Percentiles rank a stretch among this genome's conserved stretches.
Evolutionary conservation across 2,113 vertebrate species (phyloP).

Genomic region (Myotis lucifugus): DNA sequence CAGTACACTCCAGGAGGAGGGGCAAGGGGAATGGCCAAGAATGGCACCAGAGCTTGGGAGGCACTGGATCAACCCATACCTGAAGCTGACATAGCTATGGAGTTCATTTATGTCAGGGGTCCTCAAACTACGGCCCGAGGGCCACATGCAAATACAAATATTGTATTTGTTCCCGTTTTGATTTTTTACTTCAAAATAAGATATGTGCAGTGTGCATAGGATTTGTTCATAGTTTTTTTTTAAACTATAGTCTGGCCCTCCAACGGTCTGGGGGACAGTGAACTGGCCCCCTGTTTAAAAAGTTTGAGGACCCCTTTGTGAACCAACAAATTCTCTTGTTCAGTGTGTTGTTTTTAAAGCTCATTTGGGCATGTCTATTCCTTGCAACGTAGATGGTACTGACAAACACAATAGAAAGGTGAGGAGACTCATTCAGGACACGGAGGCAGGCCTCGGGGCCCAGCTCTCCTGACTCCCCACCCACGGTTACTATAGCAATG

Average conservation of each 20-base stretch:
- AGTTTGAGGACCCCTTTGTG: background rate
- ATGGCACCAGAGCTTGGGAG: background rate
- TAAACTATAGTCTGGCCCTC: too few relatives aligned
- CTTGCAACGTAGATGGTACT: background rate
- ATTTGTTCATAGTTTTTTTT: too few relatives aligned
- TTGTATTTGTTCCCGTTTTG: too few relatives aligned
- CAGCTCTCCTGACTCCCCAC: background rate
- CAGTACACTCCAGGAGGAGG: rapidly evolving
- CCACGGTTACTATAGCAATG: background rate
- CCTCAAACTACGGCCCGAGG: too few relatives aligned
- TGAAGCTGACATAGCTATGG: background rate
- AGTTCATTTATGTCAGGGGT: background rate
- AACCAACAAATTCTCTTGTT: background rate
- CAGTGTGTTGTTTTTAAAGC: background rate
- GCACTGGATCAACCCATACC: background rate
- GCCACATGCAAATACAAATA: too few relatives aligned
- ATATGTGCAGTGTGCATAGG: too few relatives aligned
- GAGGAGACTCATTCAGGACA: background rate
- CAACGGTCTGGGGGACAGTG: too few relatives aligned
- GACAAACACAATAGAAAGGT: background rate
- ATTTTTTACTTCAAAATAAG: too few relatives aligned
- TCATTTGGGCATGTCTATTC: background rate
- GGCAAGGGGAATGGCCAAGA: background rate
- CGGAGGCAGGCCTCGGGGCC: background rate
- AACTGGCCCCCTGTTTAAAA: too few relatives aligned